Conservation (phyloP, 2,113 vertebrate species). For the Bufo bufo region DNA sequence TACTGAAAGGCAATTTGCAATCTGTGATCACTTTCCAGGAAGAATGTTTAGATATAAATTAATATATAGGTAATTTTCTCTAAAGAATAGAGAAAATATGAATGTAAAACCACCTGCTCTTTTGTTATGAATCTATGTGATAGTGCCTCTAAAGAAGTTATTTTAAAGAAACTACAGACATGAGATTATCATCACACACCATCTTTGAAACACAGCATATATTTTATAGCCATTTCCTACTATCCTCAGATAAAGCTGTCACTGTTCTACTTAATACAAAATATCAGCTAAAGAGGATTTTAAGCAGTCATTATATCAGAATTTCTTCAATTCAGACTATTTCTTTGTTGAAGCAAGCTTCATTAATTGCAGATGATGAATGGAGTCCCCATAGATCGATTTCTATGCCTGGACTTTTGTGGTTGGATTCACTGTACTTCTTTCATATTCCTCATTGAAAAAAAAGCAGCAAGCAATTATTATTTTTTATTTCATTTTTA, state of each 20-base stretch:
- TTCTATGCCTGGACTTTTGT: conserved; percentile 29
- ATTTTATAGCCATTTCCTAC: neutral
- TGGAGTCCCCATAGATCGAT: conserved; percentile 30
- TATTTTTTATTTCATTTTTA: neutral
- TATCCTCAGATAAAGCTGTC: conserved; percentile 9
- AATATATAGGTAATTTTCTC: neutral
- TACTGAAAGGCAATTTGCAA: no score
- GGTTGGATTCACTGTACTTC: conserved; percentile 11
- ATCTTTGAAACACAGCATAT: neutral
- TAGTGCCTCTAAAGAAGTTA: neutral
- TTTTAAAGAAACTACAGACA: neutral
- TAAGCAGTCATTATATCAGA: conserved; percentile 3
- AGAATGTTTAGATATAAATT: neutral
- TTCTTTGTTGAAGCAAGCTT: neutral
- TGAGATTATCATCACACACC: neutral
- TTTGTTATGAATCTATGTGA: neutral
- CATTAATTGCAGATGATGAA: conserved; percentile 35
- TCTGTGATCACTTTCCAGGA: no score
- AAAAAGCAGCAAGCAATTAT: conserved; percentile 8
- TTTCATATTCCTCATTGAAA: conserved; percentile 20
- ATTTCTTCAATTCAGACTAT: conserved; percentile 15
- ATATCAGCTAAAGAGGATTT: neutral
- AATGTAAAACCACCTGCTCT: neutral
- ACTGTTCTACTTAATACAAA: conserved; percentile 13
- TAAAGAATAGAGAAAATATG: neutral